Percentiles rank a stretch among this genome's conserved stretches.
Evolutionary conservation across 2,113 vertebrate species (phyloP).

Genomic region (Lanius ludovicianus): DNA sequence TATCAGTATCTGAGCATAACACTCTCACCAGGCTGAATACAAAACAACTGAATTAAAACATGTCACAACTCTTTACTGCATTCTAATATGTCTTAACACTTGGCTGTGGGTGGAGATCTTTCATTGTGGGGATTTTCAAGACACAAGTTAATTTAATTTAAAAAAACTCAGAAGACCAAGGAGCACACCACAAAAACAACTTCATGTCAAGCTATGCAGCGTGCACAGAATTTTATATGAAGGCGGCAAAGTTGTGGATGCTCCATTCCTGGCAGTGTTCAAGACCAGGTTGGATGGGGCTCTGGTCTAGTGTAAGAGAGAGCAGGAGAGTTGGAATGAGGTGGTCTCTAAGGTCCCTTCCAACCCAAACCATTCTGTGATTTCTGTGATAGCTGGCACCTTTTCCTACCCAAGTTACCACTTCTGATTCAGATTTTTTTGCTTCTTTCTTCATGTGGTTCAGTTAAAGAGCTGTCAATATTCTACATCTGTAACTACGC

Average conservation of each 20-base stretch:
- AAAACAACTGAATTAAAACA: neutral
- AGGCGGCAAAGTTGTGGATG: neutral
- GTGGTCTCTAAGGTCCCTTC: neutral
- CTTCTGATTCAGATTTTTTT: neutral
- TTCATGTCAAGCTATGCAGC: neutral
- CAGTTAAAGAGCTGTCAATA: neutral
- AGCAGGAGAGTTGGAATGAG: neutral
- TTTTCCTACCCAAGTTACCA: neutral
- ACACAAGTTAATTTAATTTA: neutral
- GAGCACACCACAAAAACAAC: neutral
- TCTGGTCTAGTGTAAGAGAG: neutral
- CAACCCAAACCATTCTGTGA: neutral
- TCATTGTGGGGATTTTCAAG: neutral
- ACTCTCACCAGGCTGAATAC: neutral
- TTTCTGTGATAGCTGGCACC: neutral
- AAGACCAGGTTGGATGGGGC: neutral
- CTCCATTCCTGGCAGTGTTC: neutral
- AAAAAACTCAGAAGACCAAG: neutral
- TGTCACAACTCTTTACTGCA: neutral
- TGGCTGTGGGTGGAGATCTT: neutral
- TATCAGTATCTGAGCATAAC: neutral
- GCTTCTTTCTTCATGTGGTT: neutral
- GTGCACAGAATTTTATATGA: neutral
- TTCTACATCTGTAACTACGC: rapidly evolving
- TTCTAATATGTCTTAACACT: neutral